Conservation (phyloP, 2,797 vertebrate genomes). For the Cichlasoma orientale region DNA sequence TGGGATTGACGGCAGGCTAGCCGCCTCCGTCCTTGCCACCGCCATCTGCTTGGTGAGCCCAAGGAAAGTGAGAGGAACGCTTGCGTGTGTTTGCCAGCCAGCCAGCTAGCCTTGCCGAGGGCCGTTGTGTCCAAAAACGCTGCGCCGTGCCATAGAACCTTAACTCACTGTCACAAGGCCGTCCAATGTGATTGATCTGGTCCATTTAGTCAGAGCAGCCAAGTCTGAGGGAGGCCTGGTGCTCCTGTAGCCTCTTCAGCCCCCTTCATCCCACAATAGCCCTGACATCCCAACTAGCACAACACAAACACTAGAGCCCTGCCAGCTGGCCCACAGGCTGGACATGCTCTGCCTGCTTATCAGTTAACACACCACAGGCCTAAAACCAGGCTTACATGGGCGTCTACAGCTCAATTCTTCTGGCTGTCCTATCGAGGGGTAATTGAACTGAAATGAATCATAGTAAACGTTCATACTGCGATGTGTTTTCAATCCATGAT, state of each 20-base stretch:
- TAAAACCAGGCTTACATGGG: slow-evolving; percentile 53
- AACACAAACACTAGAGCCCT: slow-evolving; percentile 79
- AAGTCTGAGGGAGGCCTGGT: slow-evolving; percentile 80
- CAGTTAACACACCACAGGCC: slow-evolving; percentile 71
- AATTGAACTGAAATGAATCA: slow-evolving; percentile 43
- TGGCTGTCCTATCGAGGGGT: slow-evolving; percentile 31
- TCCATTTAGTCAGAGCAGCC: slow-evolving; percentile 84
- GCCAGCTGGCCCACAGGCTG: slow-evolving; percentile 77
- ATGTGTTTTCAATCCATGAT: slow-evolving; percentile 26
- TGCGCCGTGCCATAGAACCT: slow-evolving; percentile 76
- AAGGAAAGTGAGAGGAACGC: slow-evolving; percentile 69
- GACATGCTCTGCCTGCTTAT: slow-evolving; percentile 71
- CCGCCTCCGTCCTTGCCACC: slow-evolving; percentile 76
- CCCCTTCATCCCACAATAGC: slow-evolving; percentile 64
- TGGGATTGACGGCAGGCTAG: slow-evolving; percentile 71
- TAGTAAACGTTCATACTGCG: slow-evolving; percentile 10
- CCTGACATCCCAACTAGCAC: slow-evolving; percentile 74
- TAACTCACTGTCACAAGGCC: slow-evolving; percentile 84
- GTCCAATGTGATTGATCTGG: slow-evolving; percentile 86
- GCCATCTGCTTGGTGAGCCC: slow-evolving; percentile 84
- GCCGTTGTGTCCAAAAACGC: slow-evolving; percentile 76
- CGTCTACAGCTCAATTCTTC: slow-evolving; percentile 36
- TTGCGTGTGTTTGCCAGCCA: slow-evolving; percentile 65
- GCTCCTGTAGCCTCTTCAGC: slow-evolving; percentile 72
- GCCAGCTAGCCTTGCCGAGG: slow-evolving; percentile 71